A percentile compares a stretch with the other conserved stretches of the same genome.
phyloP scores from a whole-genome alignment of 2,888 invertebrate genomes.

The Ceramica pisi region DNA sequence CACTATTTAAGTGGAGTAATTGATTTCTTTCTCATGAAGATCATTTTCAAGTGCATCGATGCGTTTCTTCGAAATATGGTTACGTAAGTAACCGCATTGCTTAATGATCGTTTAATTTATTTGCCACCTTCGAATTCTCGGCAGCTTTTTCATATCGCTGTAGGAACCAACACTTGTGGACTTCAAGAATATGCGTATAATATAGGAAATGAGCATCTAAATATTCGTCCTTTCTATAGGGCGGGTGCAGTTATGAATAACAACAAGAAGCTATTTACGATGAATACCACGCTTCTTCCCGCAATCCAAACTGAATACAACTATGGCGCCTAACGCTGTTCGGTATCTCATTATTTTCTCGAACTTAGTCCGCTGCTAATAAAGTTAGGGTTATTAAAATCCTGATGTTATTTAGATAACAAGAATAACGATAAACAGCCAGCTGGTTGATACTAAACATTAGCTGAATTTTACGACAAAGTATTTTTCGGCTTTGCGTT shows the following conservation, averaged over 20 bases:
- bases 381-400: conserved; percentile 20
- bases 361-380: conserved; percentile 12
- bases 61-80: conserved; percentile 41
- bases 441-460: conserved; percentile 50
- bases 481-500: conserved; percentile 30
- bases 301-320: conserved; percentile 35
- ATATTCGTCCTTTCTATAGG: conserved; percentile 25
- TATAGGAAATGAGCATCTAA: not conserved
- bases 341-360: conserved; percentile 39
- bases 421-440: conserved; percentile 27
- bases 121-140: conserved; percentile 22
- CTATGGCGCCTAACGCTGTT: conserved; percentile 39
- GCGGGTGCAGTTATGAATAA: conserved; percentile 28
- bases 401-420: conserved; percentile 4
- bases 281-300: conserved; percentile 1
- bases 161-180: not conserved
- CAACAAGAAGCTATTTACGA: conserved; percentile 37
- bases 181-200: conserved; percentile 5
- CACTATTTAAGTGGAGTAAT: conserved; percentile 81
- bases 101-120: conserved; percentile 31
- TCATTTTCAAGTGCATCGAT: conserved; percentile 66
- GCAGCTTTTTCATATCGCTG: not conserved
- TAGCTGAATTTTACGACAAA: conserved; percentile 53
- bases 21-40: conserved; percentile 77
- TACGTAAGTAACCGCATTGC: conserved; percentile 20